phyloP scores from a whole-genome alignment of 2,888 invertebrate species.

The Podotricha telesiphe region DNA sequence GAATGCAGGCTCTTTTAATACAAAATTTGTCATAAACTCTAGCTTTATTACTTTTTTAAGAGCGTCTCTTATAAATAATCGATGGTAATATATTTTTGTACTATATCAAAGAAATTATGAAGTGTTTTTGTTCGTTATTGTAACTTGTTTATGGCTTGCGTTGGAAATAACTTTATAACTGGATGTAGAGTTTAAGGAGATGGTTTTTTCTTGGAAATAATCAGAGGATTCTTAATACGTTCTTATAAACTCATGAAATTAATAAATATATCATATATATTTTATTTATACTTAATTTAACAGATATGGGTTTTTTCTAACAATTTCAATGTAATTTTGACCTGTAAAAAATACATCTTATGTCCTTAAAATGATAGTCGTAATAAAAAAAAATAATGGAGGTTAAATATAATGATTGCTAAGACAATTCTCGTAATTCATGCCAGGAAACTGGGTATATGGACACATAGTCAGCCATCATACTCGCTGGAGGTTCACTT shows the following conservation, averaged over 20 bases:
- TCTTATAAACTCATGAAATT: not conserved
- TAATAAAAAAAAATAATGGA: too few species aligned
- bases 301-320: not conserved
- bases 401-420: not conserved
- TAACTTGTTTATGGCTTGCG: not conserved
- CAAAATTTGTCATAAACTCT: slow-evolving; percentile 13
- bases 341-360: not conserved
- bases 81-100: not conserved
- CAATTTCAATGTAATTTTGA: too few species aligned
- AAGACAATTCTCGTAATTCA: slow-evolving; percentile 46
- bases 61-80: not conserved
- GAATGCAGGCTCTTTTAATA: slow-evolving; percentile 37
- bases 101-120: not conserved
- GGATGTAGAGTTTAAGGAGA: not conserved
- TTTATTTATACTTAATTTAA: too few species aligned
- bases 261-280: too few species aligned
- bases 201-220: not conserved
- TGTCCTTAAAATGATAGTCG: not conserved
- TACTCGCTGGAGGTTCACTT: slow-evolving; percentile 60
- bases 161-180: not conserved
- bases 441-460: slow-evolving; percentile 53
- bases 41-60: slow-evolving; percentile 23
- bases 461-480: slow-evolving; percentile 61
- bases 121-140: not conserved
- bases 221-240: not conserved